These are phyloP conservation scores for Murina feae DNA, from an alignment of 2,113 vertebrate genomes.

Conservation along the genomic window DNA sequence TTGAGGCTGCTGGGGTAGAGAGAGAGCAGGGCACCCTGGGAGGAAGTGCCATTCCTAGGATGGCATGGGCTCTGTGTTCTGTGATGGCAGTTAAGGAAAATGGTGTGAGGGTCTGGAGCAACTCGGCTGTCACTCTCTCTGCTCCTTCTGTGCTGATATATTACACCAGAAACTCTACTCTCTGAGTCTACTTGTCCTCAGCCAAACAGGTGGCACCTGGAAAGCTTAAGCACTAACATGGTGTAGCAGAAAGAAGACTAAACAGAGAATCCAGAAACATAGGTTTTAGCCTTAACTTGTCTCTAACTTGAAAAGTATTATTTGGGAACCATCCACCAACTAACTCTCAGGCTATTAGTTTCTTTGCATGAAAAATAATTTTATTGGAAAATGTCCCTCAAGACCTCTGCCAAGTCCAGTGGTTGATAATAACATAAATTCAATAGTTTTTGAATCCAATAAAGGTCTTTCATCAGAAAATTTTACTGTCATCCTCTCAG, in stretches of 20 bases:
- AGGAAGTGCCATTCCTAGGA: background rate
- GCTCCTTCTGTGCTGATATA: slow-evolving; percentile 20
- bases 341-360: background rate
- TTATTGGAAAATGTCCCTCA: background rate
- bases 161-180: no score
- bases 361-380: background rate
- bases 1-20: slow-evolving; percentile 26
- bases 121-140: background rate
- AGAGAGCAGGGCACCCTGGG: background rate
- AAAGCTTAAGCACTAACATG: background rate
- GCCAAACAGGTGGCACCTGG: background rate
- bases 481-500: background rate
- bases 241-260: background rate
- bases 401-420: background rate
- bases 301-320: background rate
- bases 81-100: background rate
- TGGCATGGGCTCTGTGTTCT: background rate
- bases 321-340: slow-evolving; percentile 5
- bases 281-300: background rate
- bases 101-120: background rate
- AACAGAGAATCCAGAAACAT: background rate
- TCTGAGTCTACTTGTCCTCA: background rate
- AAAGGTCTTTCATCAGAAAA: background rate
- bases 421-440: background rate
- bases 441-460: background rate